Evolutionary conservation across 2,113 vertebrate genomes (phyloP).

Genomic region (Pomatorhinus ruficollis): DNA sequence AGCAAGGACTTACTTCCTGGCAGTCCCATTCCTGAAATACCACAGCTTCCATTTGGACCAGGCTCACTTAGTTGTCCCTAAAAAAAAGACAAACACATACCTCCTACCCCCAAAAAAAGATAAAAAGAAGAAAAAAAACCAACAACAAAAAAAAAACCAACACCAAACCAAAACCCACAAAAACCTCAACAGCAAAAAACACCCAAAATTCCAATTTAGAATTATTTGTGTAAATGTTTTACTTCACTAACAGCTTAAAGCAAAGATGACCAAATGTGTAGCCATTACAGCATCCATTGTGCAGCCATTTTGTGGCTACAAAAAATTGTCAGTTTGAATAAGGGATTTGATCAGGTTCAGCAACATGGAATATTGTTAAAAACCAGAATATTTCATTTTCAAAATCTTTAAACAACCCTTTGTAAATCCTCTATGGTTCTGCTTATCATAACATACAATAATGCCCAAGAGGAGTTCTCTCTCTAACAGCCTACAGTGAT

Average conservation of each 20-base stretch:
- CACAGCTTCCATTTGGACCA: background rate
- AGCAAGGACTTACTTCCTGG: background rate
- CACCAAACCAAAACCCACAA: background rate
- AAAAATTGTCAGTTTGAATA: background rate
- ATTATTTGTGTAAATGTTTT: background rate
- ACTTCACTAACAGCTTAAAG: background rate
- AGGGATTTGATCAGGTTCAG: background rate
- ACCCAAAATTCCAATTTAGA: background rate
- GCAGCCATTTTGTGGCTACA: background rate
- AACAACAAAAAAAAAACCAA: background rate
- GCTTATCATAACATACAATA: background rate
- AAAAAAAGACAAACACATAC: background rate
- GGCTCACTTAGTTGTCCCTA: background rate
- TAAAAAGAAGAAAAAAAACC: background rate
- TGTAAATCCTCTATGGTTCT: background rate
- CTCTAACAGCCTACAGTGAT: background rate
- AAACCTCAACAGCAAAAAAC: background rate
- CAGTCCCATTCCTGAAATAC: background rate
- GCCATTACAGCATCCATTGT: too few species aligned
- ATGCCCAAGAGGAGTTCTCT: background rate
- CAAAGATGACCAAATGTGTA: background rate
- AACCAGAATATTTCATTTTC: background rate
- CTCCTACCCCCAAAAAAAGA: fast-evolving
- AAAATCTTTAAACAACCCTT: background rate
- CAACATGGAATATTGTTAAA: background rate